A percentile compares a stretch with the other conserved stretches of the same genome.
Evolutionary conservation across 2,797 vertebrate species (phyloP).

Genomic region (Emydoidea blandingii): DNA sequence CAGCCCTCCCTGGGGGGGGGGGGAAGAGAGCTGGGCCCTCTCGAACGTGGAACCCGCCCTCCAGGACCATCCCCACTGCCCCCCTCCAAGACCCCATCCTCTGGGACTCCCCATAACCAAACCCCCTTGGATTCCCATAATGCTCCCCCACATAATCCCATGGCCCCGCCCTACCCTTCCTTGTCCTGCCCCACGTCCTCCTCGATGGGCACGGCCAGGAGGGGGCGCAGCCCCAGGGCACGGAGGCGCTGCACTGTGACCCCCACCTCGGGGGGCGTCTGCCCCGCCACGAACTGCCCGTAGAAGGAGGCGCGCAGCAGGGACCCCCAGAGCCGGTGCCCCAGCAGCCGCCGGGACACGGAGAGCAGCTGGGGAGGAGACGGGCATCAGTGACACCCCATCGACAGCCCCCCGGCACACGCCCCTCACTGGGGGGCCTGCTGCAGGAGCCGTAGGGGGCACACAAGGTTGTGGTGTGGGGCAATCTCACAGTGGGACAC

Average conservation of each 20-base stretch:
- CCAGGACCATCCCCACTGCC: no score
- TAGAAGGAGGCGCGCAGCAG: constrained; percentile 86
- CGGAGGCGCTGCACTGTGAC: constrained; percentile 85
- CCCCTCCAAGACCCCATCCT: no score
- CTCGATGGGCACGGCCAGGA: constrained; percentile 91
- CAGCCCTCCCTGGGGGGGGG: accelerated
- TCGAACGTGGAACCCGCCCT: neutral
- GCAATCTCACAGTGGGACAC: no score
- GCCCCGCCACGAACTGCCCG: constrained; percentile 93
- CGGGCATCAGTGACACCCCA: neutral
- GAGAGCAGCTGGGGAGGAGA: constrained; percentile 65
- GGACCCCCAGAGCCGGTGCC: constrained; percentile 79
- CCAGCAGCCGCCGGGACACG: constrained; percentile 81
- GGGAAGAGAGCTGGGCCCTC: no score
- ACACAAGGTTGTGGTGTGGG: no score
- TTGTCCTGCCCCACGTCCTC: constrained; percentile 78
- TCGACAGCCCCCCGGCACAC: neutral
- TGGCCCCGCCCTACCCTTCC: constrained; percentile 62
- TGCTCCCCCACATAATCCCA: neutral
- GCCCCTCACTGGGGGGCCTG: neutral
- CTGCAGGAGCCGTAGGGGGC: no score
- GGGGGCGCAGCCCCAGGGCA: constrained; percentile 84
- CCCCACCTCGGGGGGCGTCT: constrained; percentile 84
- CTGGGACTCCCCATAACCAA: no score
- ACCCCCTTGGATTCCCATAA: no score